Evolutionary conservation across 2,797 vertebrate species (phyloP), one percentile per base, ranked within the genome.

Genomic region (Periparus ater): DNA sequence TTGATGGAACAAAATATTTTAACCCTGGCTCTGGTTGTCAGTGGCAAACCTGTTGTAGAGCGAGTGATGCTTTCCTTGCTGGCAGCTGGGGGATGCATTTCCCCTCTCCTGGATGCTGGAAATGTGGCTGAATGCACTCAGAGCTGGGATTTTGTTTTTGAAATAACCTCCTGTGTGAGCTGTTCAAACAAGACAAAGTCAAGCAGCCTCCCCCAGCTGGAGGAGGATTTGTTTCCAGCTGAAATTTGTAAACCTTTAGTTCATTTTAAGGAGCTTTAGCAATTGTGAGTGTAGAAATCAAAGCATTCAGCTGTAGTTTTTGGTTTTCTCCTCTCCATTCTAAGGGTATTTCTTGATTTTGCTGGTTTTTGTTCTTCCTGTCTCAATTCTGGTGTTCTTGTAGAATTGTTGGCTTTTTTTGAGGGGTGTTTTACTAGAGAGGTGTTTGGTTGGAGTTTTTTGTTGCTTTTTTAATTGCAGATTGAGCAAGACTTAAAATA

Each of bases 221-320:
- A 92, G 88, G 71, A 50, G 91, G 82, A 86, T 85, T 96, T 94
- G 82, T 95, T 96, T 85, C 72, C 51, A 20, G 48, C 21, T 26
- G 51, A 58, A 72, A 80, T 68, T 54, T 83, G 76, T 89, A 88
- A 96, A 88, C 82, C 29, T 93, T 81, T 32, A 38, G 72, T 62
- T 88, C 48, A 44, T 78, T 89, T 89, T 80, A 21, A 65, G 89
- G 93, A n/a, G 34, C 38, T 67, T 67, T 34, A 75, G 32, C 72
- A 30, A 14, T 65, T 17, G 11, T 12, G 66, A 67, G 36, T 60
- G 0, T 60, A 30, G 85, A 73, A 82, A 84, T 85, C 53, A 73
- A 62, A 77, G 16, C 20, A 7, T 73, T 91, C 27, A 25, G 61
- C 51, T 57, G 25, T 5, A 27, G 26, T 2, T 51, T n/a, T 38